Evolutionary conservation across 92 coral and sea anemone species (phyloP), one percentile per base, ranked within the genome.

Genomic region (Phymanthus crucifer): DNA sequence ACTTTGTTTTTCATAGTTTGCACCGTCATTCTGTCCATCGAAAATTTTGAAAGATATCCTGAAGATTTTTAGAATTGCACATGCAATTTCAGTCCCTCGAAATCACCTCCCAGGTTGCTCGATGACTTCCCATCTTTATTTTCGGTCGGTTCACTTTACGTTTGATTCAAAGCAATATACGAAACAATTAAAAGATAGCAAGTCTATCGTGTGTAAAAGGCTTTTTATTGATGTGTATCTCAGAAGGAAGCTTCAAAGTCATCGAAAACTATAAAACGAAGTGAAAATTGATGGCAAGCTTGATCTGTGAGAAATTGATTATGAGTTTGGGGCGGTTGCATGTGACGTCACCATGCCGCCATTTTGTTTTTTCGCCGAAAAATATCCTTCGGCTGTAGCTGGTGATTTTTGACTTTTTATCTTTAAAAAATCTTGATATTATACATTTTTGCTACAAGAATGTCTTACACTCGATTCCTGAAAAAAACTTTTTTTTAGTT

Each of bases 161-260:
- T 24, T 61, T 61, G 68, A 27, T 61, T 61, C 68, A 61, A 61
- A 61, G 35, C 35, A 61, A 61, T 61, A 61, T 61, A 33, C 26
- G 4, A n/a, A 29, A 27, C 68, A 24, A 61, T 54, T 54, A 50
- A 50, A 50, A n/a, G 66, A 57, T 57, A 57, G 64, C 23, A 1
- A 54, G 68, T 8, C 68, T 27, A 27, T 61, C 33, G 32, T 24
- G 10, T 24, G 35, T 11, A 13, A 61, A 61, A 27, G 68, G 68
- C 68, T 61, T 61, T 61, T 61, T 61, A 61, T 61, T 61, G 68
- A 61, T 61, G 32, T 24, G 12, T 61, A 61, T 61, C 68, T 61
- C 11, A 4, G 4, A 61, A 27, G 35, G 68, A n/a, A 61, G 33
- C 68, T 26, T 10, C 14, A 57, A 57, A 21, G 32, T 23, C 66